Percentiles rank a stretch among this genome's conserved stretches.
Evolutionary conservation across 2,113 vertebrate species (phyloP).

Genomic region (Lagopus muta): DNA sequence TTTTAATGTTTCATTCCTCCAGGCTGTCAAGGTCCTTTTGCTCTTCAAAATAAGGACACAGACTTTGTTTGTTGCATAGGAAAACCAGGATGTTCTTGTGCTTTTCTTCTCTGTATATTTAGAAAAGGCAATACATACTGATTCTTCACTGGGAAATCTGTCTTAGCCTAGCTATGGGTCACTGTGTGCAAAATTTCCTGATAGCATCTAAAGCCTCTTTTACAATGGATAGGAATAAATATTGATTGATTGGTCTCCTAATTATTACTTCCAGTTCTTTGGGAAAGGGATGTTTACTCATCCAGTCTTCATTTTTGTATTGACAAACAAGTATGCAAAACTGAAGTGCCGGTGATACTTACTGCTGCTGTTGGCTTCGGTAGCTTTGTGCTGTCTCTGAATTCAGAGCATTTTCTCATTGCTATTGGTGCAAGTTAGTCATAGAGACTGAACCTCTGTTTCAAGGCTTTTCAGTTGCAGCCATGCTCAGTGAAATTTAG

Average conservation of each 20-base stretch:
- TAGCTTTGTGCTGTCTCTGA: accelerated
- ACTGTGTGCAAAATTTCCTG: neutral
- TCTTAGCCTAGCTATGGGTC: neutral
- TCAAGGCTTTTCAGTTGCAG: neutral
- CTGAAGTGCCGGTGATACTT: neutral
- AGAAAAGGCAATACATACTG: neutral
- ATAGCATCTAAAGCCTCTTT: neutral
- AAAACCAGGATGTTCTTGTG: neutral
- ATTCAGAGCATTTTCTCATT: neutral
- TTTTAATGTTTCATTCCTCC: neutral
- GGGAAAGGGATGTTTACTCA: neutral
- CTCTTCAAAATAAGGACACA: neutral
- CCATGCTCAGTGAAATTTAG: neutral
- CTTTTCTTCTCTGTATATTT: neutral
- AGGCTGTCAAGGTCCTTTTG: neutral
- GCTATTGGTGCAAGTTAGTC: neutral
- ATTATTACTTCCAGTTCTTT: neutral
- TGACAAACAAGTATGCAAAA: neutral
- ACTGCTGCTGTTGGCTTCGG: neutral
- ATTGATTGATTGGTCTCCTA: neutral
- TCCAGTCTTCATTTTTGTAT: neutral
- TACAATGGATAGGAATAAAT: neutral
- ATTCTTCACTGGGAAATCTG: neutral
- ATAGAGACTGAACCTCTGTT: neutral
- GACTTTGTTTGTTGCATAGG: neutral